Base-by-base conservation (phyloP, 1,140 invertebrate species). In the Drosophila sturtevanti region DNA sequence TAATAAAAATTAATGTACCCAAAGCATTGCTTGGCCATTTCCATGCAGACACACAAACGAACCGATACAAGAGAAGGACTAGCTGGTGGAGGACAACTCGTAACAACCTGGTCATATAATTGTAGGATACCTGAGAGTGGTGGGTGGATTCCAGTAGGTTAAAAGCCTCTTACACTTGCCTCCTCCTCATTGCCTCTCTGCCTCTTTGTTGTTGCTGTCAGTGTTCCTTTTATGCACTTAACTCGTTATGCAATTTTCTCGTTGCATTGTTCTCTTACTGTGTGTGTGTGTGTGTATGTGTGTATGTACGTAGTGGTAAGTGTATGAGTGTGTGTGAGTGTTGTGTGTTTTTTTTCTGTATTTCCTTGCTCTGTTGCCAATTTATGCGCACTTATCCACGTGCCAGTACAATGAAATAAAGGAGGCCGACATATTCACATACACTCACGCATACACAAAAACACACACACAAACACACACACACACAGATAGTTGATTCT, bases 331-430 rank as follows among this genome's bases (percentile, higher is more conserved):
- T 41, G 10, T 58, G 31, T 16, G 11, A 14, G n/a, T 48, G 14
- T 60, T 62, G n/a, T 48, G 14, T 60, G 48, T 44, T 34, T 44
- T 37, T 37, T 38, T 55, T 18, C 34, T 10, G 4, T 48, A 24
- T 21, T 18, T 24, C 44, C 58, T 51, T 81, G 60, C 18, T 51
- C 75, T 68, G 82, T 72, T 79, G 75, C 66, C 82, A 87, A 89
- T 89, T 89, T 87, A 87, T 87, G 81, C 84, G 54, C 82, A 79
- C 79, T 87, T 87, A 86, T 82, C 75, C 79, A 87, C 84, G 79
- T 81, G 63, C 71, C 44, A 44, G 35, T 64, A 67, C 24, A 35
- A 56, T 55, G 60, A 22, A 48, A 48, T 48, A 11, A 18, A 48
- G 41, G 16, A 48, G 16, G 12, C 27, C 16, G 60, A 68, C 64